Evolutionary conservation across 1,140 invertebrate species (phyloP), one percentile per base, ranked within the genome.

Genomic region (Bombus balteatus): DNA sequence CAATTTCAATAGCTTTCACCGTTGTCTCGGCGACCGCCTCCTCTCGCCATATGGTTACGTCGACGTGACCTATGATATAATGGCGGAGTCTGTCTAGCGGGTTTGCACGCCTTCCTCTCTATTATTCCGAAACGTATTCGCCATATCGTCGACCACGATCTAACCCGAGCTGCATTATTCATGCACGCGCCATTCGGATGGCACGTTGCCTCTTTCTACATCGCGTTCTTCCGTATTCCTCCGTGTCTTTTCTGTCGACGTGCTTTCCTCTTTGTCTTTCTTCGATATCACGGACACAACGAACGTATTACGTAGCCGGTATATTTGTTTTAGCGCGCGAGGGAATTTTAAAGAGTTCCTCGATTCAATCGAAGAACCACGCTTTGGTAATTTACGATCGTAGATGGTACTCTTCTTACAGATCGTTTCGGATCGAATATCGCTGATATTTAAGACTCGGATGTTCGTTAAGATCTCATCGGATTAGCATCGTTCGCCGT

Each of bases 1-100:
- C 78, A 87, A 87, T 88, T 87, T 81, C 87, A 80, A 80, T 75
- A 76, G 86, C 94, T 94, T 94, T 94, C 94, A 94, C 94, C 47
- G 47, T 53, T 53, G 47, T 53, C 47, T 53, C 47, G 47, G 18
- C 47, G 47, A 53, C 47, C 75, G 76, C 41, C 74, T 70, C 37
- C 74, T 73, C 77, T 59, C 85, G 72, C 92, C 94, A 94, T 94
- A 93, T 94, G 93, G 92, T 92, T 92, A 88, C 86, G 78, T 81
- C 57, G 53, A 12, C 18, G 59, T 57, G 83, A 73, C 73, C 76
- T 89, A 91, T 93, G 91, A 94, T 92, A 93, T 92, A 92, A 94
- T 88, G 87, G 76, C 81, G 85, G 57, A 37, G 37, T 41, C 68
- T 28, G 71, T 53, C 83, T 9, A 34, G 59, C 57, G 41, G 1